Evolutionary conservation across 2,888 invertebrate genomes (phyloP).

Genomic region (Carcina quercana): DNA sequence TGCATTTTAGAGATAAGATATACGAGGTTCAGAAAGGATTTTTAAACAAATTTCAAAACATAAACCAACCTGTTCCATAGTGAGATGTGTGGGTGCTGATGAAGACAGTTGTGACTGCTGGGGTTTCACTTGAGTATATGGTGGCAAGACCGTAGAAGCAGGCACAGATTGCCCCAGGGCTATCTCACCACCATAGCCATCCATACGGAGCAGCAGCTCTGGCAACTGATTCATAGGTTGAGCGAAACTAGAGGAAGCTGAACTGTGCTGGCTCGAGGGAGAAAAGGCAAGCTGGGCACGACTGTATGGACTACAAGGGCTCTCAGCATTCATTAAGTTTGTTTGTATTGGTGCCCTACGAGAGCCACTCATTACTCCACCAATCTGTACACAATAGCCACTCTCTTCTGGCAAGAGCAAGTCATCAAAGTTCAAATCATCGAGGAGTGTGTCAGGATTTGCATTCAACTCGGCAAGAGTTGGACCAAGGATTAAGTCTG

Average conservation of each 20-base stretch:
- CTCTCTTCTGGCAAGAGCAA: slow-evolving; percentile 82
- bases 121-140: slow-evolving; percentile 51
- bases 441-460: slow-evolving; percentile 87
- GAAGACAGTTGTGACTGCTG: slow-evolving; percentile 83
- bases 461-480: slow-evolving; percentile 90
- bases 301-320: slow-evolving; percentile 72
- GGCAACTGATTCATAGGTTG: slow-evolving; percentile 67
- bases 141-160: slow-evolving; percentile 68
- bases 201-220: slow-evolving; percentile 80
- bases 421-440: slow-evolving; percentile 91
- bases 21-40: no score
- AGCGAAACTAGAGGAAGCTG: slow-evolving; percentile 64
- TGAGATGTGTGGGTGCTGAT: slow-evolving; percentile 90
- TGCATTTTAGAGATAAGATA: no score
- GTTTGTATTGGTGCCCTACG: slow-evolving; percentile 35
- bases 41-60: neutral
- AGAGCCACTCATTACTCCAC: slow-evolving; percentile 62
- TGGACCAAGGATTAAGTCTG: slow-evolving; percentile 87
- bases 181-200: slow-evolving; percentile 70
- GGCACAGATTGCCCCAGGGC: slow-evolving; percentile 78
- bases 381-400: slow-evolving; percentile 69
- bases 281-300: slow-evolving; percentile 74
- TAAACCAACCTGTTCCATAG: slow-evolving; percentile 77
- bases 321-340: slow-evolving; percentile 43
- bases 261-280: slow-evolving; percentile 79